Percentiles rank a stretch among this genome's conserved stretches.
Evolutionary conservation across 2,113 vertebrate genomes (phyloP).

Genomic region (Corydoras sp.): DNA sequence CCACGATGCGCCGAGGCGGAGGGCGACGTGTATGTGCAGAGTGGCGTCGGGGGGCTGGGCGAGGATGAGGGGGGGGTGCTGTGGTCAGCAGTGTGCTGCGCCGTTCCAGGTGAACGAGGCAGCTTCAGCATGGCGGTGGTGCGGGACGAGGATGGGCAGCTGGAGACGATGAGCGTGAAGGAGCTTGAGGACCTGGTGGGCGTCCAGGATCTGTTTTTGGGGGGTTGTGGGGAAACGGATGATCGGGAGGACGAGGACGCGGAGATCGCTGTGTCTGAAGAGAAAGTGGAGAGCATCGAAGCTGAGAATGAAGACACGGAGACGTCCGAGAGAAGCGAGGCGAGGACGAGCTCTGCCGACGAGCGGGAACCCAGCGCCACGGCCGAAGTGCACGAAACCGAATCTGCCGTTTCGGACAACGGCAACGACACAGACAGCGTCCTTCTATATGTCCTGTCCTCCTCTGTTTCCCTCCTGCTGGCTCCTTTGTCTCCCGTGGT

Average conservation of each 20-base stretch:
- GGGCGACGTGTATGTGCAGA: conserved; percentile 60
- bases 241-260: conserved; percentile 17
- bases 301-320: conserved; percentile 12
- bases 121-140: conserved; percentile 58
- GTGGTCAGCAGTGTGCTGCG: conserved; percentile 65
- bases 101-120: conserved; percentile 42
- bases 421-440: conserved; percentile 38
- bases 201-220: conserved; percentile 57
- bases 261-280: conserved; percentile 18
- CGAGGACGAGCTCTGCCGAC: not conserved
- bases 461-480: conserved; percentile 51
- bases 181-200: conserved; percentile 58
- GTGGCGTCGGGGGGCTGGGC: conserved; percentile 43
- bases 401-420: not conserved
- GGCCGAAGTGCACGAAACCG: not conserved
- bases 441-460: conserved; percentile 54
- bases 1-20: conserved; percentile 51
- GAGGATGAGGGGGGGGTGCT: conserved; percentile 44
- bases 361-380: not conserved
- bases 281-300: not conserved
- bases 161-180: conserved; percentile 52
- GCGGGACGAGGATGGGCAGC: conserved; percentile 37
- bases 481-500: conserved; percentile 54
- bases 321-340: conserved; percentile 11
- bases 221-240: conserved; percentile 49